Conservation (phyloP, 2,888 invertebrate genomes). For the Mayetiola destructor region DNA sequence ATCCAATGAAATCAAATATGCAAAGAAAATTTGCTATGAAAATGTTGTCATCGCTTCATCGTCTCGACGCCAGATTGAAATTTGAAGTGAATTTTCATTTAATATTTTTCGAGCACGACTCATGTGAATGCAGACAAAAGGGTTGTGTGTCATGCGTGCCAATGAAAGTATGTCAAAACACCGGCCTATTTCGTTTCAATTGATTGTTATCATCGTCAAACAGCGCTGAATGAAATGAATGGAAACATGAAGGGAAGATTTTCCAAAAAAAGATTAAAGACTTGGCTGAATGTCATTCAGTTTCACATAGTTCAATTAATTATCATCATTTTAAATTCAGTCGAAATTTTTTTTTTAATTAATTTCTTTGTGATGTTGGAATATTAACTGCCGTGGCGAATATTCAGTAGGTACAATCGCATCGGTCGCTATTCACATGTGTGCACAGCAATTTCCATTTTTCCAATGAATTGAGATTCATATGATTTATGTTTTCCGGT, state of each 20-base stretch:
- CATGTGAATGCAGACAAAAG: not conserved
- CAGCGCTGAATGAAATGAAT: not conserved
- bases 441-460: no score
- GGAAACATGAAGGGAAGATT: not conserved
- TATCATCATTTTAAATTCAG: no score
- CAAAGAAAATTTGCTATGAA: not conserved
- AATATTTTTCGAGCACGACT: not conserved
- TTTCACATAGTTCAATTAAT: conserved; percentile 4
- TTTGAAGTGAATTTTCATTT: not conserved
- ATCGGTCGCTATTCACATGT: no score
- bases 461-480: no score
- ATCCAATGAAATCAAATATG: not conserved
- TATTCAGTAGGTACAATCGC: no score
- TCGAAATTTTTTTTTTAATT: no score
- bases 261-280: not conserved
- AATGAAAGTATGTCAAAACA: not conserved
- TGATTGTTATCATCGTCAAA: no score
- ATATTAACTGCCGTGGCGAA: no score
- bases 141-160: not conserved
- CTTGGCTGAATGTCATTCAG: not conserved
- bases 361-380: no score
- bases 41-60: not conserved
- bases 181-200: not conserved
- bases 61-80: not conserved
- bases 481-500: no score